Conservation (phyloP, 2,888 invertebrate species). For the Nebria salina region DNA sequence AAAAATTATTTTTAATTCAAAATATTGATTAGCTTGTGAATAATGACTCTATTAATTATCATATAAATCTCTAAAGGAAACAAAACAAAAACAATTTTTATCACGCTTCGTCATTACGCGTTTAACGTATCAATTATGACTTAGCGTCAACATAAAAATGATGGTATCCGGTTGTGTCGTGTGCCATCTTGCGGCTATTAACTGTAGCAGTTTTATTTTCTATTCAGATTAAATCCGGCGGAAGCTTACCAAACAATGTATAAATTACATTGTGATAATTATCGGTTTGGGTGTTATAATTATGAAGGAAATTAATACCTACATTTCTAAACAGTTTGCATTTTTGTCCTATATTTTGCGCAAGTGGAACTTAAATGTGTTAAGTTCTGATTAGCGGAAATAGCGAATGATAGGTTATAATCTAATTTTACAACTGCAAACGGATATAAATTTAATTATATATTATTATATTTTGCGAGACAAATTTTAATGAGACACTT, state of each 20-base stretch:
- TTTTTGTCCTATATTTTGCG: not conserved
- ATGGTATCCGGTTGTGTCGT: not conserved
- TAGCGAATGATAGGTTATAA: not conserved
- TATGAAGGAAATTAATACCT: not conserved
- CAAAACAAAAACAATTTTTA: too few species aligned
- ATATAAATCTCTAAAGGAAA: too few species aligned
- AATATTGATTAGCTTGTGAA: too few species aligned
- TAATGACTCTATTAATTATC: too few species aligned
- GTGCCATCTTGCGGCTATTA: not conserved
- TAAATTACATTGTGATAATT: not conserved
- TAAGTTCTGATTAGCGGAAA: not conserved
- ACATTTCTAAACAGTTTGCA: not conserved
- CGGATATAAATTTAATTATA: not conserved
- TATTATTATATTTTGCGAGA: not conserved
- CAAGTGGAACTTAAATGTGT: not conserved
- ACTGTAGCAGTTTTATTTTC: not conserved
- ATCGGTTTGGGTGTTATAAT: not conserved
- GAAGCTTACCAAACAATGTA: not conserved
- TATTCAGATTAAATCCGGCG: not conserved
- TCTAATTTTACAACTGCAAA: not conserved
- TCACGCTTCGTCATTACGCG: too few species aligned
- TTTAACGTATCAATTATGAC: not conserved
- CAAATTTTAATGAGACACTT: not conserved
- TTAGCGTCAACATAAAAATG: not conserved
- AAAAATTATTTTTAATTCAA: too few species aligned